These are phyloP conservation scores for Galeopterus variegatus DNA, from an alignment of 2,113 vertebrate species.

Conservation along the genomic window DNA sequence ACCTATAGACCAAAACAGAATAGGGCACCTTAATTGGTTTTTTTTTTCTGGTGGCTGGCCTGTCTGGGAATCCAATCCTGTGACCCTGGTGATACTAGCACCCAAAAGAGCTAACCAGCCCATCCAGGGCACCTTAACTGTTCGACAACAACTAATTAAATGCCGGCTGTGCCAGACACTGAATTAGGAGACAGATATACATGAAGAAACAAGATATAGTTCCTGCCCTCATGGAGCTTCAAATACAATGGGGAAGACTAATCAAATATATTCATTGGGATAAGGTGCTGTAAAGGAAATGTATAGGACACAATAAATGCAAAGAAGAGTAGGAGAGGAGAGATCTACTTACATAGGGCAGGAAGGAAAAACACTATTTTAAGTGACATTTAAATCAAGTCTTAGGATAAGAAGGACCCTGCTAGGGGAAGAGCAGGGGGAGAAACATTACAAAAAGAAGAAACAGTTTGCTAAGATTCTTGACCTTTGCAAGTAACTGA, in stretches of 20 bases:
- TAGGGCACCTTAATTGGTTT: not conserved
- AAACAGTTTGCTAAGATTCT: conserved; percentile 9
- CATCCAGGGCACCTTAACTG: not conserved
- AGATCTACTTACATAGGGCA: not conserved
- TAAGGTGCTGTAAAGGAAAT: conserved; percentile 16
- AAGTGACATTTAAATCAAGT: not conserved
- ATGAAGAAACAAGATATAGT: conserved; percentile 16
- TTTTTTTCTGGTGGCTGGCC: too few species aligned
- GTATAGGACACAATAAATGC: conserved; percentile 1
- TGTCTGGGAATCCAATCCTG: too few species aligned
- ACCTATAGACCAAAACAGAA: not conserved
- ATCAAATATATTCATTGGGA: conserved; percentile 26
- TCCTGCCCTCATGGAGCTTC: not conserved
- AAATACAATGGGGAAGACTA: conserved; percentile 5
- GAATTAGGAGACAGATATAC: not conserved
- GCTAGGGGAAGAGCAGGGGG: not conserved
- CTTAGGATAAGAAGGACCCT: not conserved
- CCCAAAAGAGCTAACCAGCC: too few species aligned
- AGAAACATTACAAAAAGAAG: conserved; percentile 10
- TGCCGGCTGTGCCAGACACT: not conserved
- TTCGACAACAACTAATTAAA: conserved; percentile 10
- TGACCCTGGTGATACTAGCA: too few species aligned
- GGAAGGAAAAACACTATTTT: conserved; percentile 11
- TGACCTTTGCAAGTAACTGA: not conserved
- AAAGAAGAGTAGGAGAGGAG: not conserved